Evolutionary conservation across 2,113 vertebrate species (phyloP), one percentile per base, ranked within the genome.

Genomic region (Urocolius indicus): DNA sequence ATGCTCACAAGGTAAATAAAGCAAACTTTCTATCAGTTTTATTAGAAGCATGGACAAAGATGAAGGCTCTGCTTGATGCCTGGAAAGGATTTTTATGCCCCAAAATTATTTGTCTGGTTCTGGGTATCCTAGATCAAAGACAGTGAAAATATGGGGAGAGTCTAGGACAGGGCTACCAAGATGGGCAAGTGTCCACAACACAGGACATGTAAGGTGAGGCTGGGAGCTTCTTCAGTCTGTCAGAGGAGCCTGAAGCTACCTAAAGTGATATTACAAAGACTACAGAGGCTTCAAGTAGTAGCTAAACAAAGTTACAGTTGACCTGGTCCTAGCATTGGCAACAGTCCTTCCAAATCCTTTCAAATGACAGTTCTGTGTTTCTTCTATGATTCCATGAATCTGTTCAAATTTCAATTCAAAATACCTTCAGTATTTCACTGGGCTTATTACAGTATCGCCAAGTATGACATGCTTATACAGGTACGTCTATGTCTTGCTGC

Each of bases 1-100:
- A 0, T 29, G 65, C 34, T 91, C 81, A 78, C 57, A 81, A 78
- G 69, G 87, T 58, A 93, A 95, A 91, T 76, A 96, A 74, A 94
- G 68, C 55, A 89, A 89, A 74, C 76, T 38, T 43, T 73, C 17
- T 32, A 71, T 3, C 46, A 68, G 10, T 61, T 89, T 24, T 32
- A 91, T 78, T 59, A 81, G 87, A 29, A 89, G 34, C 0, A 0
- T 23, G 26, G 93, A 69, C 52, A 87, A 74, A 84, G 32, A 93
- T 59, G 5, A 5, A 94, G 29, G 20, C 65, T 84, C 65, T 78
- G 77, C 68, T 78, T 81, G 34, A 63, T 12, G 13, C 76, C 57
- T 75, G 74, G 69, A 52, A 82, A 84, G 73, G 48, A 84, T 74
- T 18, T 75, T 38, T 20, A 27, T 19, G 3, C 68, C 65, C 43